phyloP scores from a whole-genome alignment of 2,888 invertebrate species.

The Pomacea canaliculata region DNA sequence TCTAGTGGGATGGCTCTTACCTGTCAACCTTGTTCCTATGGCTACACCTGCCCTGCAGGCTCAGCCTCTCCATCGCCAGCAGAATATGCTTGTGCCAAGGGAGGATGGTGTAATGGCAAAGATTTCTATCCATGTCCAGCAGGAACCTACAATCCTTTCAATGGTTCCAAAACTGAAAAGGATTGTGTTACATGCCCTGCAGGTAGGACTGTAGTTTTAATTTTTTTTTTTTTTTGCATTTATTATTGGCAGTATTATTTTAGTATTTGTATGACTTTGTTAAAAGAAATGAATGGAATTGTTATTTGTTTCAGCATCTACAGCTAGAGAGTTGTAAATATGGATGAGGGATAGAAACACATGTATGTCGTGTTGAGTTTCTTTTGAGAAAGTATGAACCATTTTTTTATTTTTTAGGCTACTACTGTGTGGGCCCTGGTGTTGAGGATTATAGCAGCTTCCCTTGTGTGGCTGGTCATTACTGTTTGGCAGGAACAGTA shows the following conservation, averaged over 20 bases:
- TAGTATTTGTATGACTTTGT: not conserved
- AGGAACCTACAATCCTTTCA: slow-evolving; percentile 61
- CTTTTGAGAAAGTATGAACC: too few species aligned
- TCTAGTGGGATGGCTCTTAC: slow-evolving; percentile 48
- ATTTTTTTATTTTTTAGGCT: slow-evolving; percentile 46
- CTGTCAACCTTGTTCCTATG: slow-evolving; percentile 56
- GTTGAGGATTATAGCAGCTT: slow-evolving; percentile 45
- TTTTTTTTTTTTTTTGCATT: not conserved
- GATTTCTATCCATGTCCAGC: slow-evolving; percentile 53
- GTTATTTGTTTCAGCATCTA: too few species aligned
- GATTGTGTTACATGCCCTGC: slow-evolving; percentile 59
- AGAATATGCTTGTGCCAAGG: slow-evolving; percentile 52
- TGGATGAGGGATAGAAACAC: too few species aligned
- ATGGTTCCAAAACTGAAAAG: slow-evolving; percentile 47
- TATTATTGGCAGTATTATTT: not conserved
- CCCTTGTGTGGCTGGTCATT: slow-evolving; percentile 60
- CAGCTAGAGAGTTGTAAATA: too few species aligned
- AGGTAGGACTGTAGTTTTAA: slow-evolving; percentile 40
- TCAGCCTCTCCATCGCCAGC: slow-evolving; percentile 57
- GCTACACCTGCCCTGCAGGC: slow-evolving; percentile 58
- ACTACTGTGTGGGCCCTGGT: slow-evolving; percentile 62
- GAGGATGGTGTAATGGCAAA: slow-evolving; percentile 65
- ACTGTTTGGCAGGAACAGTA: slow-evolving; percentile 59
- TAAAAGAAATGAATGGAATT: not conserved
- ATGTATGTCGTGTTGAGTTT: too few species aligned